These are phyloP conservation scores for Ancistrus triradiatus DNA, from an alignment of 2,113 vertebrate species.

Conservation along the genomic window DNA sequence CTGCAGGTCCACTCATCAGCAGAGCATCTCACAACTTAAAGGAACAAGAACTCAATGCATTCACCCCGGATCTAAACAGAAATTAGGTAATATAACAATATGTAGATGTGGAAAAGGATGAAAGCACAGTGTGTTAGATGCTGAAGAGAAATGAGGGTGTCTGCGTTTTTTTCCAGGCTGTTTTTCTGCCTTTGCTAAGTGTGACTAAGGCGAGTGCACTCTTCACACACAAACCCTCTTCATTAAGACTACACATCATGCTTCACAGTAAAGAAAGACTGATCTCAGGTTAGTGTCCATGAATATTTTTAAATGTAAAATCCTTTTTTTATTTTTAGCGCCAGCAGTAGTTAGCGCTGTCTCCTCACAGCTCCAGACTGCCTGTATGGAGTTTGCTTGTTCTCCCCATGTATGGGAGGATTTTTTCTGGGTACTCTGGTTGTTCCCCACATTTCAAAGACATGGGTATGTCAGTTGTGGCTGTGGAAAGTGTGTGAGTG, in stretches of 20 bases:
- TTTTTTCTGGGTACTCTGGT: too few relatives aligned
- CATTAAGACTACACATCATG: not conserved
- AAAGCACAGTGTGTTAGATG: not conserved
- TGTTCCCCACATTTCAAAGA: too few relatives aligned
- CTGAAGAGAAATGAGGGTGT: not conserved
- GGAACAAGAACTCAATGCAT: conserved; percentile 23
- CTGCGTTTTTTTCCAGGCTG: not conserved
- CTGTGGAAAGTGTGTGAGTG: too few relatives aligned
- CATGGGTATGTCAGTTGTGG: too few relatives aligned
- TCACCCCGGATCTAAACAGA: not conserved
- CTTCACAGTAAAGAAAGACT: conserved; percentile 3
- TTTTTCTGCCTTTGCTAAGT: not conserved
- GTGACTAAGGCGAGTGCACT: not conserved
- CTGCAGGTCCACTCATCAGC: conserved; percentile 37
- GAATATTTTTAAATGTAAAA: too few relatives aligned
- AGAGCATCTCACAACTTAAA: conserved; percentile 39
- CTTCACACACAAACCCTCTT: not conserved
- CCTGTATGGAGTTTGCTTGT: too few relatives aligned
- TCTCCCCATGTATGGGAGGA: too few relatives aligned
- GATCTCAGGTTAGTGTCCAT: not conserved
- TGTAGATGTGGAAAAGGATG: not conserved
- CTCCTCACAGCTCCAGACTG: too few relatives aligned
- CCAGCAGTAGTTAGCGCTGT: too few relatives aligned
- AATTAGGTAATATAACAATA: not conserved
- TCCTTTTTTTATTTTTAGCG: too few relatives aligned